Evolutionary conservation across 2,797 vertebrate species (phyloP), one percentile per base, ranked within the genome.

Genomic region (Hephaestus fuliginosus): DNA sequence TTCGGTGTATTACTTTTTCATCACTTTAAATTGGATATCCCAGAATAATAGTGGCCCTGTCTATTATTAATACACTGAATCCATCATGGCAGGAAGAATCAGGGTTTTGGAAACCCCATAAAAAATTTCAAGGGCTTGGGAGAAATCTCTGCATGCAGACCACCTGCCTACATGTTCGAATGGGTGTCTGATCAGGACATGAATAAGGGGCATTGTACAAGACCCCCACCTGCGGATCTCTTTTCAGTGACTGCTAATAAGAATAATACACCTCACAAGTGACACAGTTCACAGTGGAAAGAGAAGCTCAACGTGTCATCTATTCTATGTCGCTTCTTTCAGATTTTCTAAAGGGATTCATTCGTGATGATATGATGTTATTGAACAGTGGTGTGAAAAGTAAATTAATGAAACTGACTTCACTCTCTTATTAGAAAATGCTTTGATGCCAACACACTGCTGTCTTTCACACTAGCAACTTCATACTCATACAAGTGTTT

Each of bases 11-110:
- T 88, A 89, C 82, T 83, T 89, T 91, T 92, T 91, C 89, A 91
- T 89, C 87, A 88, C 77, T 83, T 90, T 85, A 93, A 93, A 93
- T 92, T 88, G 88, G 87, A 91, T 92, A 85, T 63, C 84, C 83
- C 86, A 89, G 89, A 92, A 91, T 92, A 92, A 92, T 87, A 85
- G 85, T 85, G 79, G 64, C 66, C 60, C 65, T 78, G 83, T 91
- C 84, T 74, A 89, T 90, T 93, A 91, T 90, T 92, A 82, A 92
- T 88, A 76, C 18, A 63, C 65, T 13, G 75, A 87, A 91, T 92
- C 84, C 85, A 88, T 93, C 87, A 90, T 41, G 58, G 78, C 52
- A 58, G 51, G 67, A 83, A 63, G 76, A 88, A 86, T 74, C 41
- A 44, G 70, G 81, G 69, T 72, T 25, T 80, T 80, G 62, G 77